phyloP scores from a whole-genome alignment of 1,140 invertebrate species.

The Copidosoma floridanum region DNA sequence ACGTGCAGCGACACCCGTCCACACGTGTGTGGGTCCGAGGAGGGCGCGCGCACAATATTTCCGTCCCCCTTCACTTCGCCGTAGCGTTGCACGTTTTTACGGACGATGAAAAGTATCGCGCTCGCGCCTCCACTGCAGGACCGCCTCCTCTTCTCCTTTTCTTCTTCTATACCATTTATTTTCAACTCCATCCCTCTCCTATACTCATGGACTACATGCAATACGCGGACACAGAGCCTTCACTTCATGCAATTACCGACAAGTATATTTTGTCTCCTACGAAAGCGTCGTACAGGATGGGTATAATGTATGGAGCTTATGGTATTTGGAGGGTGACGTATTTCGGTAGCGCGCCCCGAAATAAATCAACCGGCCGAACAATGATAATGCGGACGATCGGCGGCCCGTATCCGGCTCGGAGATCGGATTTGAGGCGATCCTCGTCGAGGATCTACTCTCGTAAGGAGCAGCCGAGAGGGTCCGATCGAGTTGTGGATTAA shows the following conservation, averaged over 20 bases:
- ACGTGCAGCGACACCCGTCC: slow-evolving; percentile 14
- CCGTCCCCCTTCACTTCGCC: not conserved
- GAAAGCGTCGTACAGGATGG: too few species aligned
- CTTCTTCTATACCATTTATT: too few species aligned
- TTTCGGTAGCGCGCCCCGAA: too few species aligned
- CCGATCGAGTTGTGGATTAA: not conserved
- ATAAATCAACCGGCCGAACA: too few species aligned
- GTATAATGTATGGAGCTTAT: too few species aligned
- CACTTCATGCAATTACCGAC: too few species aligned
- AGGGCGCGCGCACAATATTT: not conserved
- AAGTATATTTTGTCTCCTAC: too few species aligned
- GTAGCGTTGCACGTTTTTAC: not conserved
- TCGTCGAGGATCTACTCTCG: slow-evolving; percentile 3
- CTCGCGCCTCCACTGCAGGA: not conserved
- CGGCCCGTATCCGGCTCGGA: slow-evolving; percentile 21
- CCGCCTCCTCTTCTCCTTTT: not conserved
- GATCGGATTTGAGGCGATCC: slow-evolving; percentile 19
- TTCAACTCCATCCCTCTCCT: too few species aligned
- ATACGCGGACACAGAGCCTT: too few species aligned
- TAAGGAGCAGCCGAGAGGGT: too few species aligned
- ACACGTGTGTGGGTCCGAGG: not conserved
- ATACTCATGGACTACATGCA: too few species aligned
- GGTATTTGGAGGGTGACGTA: too few species aligned
- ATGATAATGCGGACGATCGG: slow-evolving; percentile 14
- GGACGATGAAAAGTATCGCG: not conserved